Percentiles rank a stretch among this genome's conserved stretches.
These are phyloP conservation scores for Chironex yamaguchii DNA, from an alignment of 30 jellyfish, hydroid and myxozoan species.

Conservation along the genomic window DNA sequence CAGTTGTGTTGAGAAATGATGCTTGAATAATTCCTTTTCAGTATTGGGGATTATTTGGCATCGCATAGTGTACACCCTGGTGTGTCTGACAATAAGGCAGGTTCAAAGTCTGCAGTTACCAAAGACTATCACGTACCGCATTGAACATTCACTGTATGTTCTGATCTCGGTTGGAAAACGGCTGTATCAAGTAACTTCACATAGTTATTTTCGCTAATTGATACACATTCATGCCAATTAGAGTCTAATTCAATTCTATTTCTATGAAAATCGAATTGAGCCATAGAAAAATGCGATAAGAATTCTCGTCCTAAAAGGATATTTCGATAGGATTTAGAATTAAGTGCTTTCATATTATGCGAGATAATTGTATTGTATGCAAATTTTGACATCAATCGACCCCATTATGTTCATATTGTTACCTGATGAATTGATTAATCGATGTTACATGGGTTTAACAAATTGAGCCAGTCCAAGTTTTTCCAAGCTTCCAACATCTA, in stretches of 20 bases:
- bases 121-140: not conserved
- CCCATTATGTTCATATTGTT: constrained; percentile 50
- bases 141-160: constrained; percentile 1
- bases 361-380: not conserved
- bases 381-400: not conserved
- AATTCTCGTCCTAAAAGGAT: constrained; percentile 42
- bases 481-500: constrained; percentile 51
- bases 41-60: constrained; percentile 37
- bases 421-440: constrained; percentile 59
- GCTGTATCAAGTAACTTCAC: not conserved
- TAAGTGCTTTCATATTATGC: constrained; percentile 49
- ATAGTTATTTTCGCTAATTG: not conserved
- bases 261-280: not conserved
- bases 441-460: not conserved
- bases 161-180: constrained; percentile 19
- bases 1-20: not conserved
- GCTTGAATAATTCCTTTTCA: constrained; percentile 24
- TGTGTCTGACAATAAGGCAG: not conserved
- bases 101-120: constrained; percentile 50
- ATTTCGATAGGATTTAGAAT: constrained; percentile 23
- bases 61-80: constrained; percentile 57
- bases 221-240: constrained; percentile 11
- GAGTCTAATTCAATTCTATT: not conserved
- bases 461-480: not conserved
- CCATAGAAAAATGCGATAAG: not conserved